These are phyloP conservation scores for Cariama cristata DNA, from an alignment of 2,113 vertebrate species.

Conservation along the genomic window DNA sequence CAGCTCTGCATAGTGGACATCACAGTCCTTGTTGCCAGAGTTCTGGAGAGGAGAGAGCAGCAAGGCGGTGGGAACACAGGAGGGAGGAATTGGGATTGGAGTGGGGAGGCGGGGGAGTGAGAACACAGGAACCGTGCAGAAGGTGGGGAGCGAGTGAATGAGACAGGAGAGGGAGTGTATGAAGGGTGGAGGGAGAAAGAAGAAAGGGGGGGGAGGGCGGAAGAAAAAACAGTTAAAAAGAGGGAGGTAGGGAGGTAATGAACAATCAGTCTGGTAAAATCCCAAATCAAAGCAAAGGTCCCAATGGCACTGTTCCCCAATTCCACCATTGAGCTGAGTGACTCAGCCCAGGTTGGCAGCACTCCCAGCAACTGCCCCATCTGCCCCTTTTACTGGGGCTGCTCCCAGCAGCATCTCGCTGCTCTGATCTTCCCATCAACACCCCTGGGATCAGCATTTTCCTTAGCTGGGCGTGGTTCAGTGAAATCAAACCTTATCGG, in stretches of 20 bases:
- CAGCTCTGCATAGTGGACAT: constrained; percentile 93
- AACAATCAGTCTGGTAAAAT: constrained; percentile 43
- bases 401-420: background rate
- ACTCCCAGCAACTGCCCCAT: background rate
- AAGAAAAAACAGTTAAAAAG: constrained; percentile 61
- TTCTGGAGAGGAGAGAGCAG: constrained; percentile 89
- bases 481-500: rapidly evolving
- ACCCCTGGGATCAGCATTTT: background rate
- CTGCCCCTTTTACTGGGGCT: background rate
- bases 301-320: background rate
- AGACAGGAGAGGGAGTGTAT: background rate
- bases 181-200: background rate
- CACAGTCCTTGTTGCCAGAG: constrained; percentile 86
- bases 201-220: background rate
- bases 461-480: background rate
- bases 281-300: background rate
- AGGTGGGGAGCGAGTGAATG: background rate
- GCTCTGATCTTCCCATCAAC: background rate
- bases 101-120: constrained; percentile 2
- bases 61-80: constrained; percentile 65
- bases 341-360: background rate
- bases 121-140: background rate
- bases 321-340: background rate
- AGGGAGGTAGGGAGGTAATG: constrained; percentile 31
- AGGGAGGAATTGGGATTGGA: background rate